Conservation (phyloP, 1,140 invertebrate species). For the Rhagoletis zephyria region DNA sequence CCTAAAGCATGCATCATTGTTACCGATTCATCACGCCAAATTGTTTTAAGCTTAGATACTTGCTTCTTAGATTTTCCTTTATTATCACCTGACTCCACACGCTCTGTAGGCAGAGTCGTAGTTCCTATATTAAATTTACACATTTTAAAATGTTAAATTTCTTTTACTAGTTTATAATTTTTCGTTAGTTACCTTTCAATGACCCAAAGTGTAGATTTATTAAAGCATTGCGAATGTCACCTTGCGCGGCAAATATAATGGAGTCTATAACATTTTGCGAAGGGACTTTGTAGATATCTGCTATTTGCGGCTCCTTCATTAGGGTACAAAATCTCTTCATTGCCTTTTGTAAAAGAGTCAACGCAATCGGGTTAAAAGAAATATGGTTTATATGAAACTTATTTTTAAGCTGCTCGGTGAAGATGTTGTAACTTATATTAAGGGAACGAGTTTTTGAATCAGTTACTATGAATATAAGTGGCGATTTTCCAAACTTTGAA, state of each 20-base stretch:
- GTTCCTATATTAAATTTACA: constrained; percentile 16
- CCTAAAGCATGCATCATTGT: constrained; percentile 83
- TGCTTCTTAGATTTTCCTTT: constrained; percentile 58
- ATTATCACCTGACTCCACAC: constrained; percentile 4
- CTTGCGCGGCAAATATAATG: constrained; percentile 79
- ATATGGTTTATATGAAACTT: constrained; percentile 79
- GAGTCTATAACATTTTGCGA: constrained; percentile 77
- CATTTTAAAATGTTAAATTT: constrained; percentile 19
- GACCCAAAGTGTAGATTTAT: constrained; percentile 82
- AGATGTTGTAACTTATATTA: constrained; percentile 78
- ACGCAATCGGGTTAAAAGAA: constrained; percentile 80
- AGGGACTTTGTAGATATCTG: constrained; percentile 76
- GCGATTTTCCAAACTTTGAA: constrained; percentile 77
- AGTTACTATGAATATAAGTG: constrained; percentile 81
- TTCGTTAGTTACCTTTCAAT: constrained; percentile 76
- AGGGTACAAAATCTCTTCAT: constrained; percentile 78
- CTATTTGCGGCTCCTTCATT: constrained; percentile 69
- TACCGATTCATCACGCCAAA: constrained; percentile 79
- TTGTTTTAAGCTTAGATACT: constrained; percentile 73
- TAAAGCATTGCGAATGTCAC: constrained; percentile 81
- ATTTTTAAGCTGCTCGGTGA: constrained; percentile 77
- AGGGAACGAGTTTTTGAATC: constrained; percentile 78
- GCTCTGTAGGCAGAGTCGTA: background rate
- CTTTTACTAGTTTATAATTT: background rate
- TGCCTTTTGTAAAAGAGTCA: constrained; percentile 79